Conservation (phyloP, 2,888 invertebrate species). For the Melolontha melolontha region DNA sequence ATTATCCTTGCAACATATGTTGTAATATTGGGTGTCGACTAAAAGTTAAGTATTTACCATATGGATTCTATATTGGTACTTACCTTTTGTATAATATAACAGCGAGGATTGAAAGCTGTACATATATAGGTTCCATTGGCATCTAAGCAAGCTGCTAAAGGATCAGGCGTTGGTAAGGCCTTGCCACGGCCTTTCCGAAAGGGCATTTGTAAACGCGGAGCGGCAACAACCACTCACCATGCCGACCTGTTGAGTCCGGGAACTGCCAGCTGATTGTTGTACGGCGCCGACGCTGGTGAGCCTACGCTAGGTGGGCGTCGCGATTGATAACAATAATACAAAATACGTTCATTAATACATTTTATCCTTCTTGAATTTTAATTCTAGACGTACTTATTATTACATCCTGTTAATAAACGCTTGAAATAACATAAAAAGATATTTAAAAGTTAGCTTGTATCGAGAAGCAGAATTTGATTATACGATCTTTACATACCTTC, state of each 20-base stretch:
- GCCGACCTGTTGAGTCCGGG: slow-evolving; percentile 68
- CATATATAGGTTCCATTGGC: slow-evolving; percentile 73
- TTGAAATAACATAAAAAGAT: too few species aligned
- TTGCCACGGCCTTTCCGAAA: slow-evolving; percentile 64
- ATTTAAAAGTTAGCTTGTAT: too few species aligned
- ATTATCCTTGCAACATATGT: too few species aligned
- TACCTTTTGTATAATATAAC: slow-evolving; percentile 76
- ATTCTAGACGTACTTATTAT: too few species aligned
- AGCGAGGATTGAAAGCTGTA: slow-evolving; percentile 73
- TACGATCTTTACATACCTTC: too few species aligned
- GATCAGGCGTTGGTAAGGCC: slow-evolving; percentile 61
- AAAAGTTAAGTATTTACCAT: slow-evolving; percentile 21
- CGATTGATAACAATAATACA: slow-evolving; percentile 48
- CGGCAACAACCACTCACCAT: slow-evolving; percentile 61
- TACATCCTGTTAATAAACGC: too few species aligned
- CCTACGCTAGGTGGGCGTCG: slow-evolving; percentile 53
- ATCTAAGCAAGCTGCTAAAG: slow-evolving; percentile 67
- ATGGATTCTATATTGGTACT: slow-evolving; percentile 47
- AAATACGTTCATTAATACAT: too few species aligned
- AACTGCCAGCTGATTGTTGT: slow-evolving; percentile 59
- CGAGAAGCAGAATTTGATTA: too few species aligned
- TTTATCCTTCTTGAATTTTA: too few species aligned
- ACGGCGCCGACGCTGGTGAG: slow-evolving; percentile 50
- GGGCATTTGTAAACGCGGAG: slow-evolving; percentile 62
- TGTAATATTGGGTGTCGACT: background rate